Percentiles rank a stretch among this genome's conserved stretches.
Conservation (phyloP, 2,113 vertebrate species). For the Mus pahari region DNA sequence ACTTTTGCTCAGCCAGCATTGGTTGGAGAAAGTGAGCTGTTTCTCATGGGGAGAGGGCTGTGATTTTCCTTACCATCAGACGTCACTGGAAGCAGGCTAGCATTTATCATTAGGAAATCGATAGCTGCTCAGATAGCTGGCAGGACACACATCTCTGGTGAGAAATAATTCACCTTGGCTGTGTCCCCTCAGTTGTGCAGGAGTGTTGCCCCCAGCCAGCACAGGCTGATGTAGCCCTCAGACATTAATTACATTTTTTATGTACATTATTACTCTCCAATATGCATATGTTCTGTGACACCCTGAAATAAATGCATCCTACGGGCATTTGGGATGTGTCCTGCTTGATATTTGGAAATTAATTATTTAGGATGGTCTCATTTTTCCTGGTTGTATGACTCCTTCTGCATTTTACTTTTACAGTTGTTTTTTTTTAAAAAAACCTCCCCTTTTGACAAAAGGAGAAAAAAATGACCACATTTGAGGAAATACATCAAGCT, state of each 20-base stretch:
- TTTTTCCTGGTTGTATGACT: slow-evolving; percentile 69
- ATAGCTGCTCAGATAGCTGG: slow-evolving; percentile 63
- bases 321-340: slow-evolving; percentile 75
- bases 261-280: slow-evolving; percentile 67
- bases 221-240: slow-evolving; percentile 57
- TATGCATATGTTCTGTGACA: slow-evolving; percentile 68
- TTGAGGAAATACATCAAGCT: slow-evolving; percentile 84
- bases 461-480: slow-evolving; percentile 75
- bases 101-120: slow-evolving; percentile 74
- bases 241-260: slow-evolving; percentile 81
- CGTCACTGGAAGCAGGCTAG: slow-evolving; percentile 53
- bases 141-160: slow-evolving; percentile 66
- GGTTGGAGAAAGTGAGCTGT: slow-evolving; percentile 41
- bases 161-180: slow-evolving; percentile 66
- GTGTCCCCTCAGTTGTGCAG: slow-evolving; percentile 46
- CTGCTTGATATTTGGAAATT: slow-evolving; percentile 82
- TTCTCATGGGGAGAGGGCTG: slow-evolving; percentile 61
- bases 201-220: slow-evolving; percentile 63
- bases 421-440: slow-evolving; percentile 60
- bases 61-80: slow-evolving; percentile 73
- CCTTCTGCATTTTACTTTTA: slow-evolving; percentile 79
- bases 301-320: slow-evolving; percentile 73
- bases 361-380: slow-evolving; percentile 77
- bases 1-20: slow-evolving; percentile 52
- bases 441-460: slow-evolving; percentile 74